Base-by-base conservation (phyloP, 2,113 vertebrate genomes). In the Ascaphus truei region DNA sequence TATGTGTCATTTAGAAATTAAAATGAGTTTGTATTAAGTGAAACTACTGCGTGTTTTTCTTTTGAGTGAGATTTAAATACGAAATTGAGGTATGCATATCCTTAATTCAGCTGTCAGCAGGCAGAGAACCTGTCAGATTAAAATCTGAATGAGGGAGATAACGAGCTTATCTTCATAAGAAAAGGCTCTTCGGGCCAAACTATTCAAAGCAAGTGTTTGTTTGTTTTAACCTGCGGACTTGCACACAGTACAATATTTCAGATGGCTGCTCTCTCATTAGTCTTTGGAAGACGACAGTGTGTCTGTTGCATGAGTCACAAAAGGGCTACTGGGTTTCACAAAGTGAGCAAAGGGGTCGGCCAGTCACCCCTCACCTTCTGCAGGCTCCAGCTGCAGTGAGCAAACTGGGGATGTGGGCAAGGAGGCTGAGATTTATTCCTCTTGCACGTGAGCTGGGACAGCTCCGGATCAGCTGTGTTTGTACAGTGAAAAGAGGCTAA, bases 141-240 rank as follows among this genome's bases (percentile, higher is more conserved):
- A 83, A 75, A 87, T 88, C 86, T 88, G 85, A 84, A 81, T 85
- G 83, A 83, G 83, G 80, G 81, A 85, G 86, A 86, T 87, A 84
- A 87, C 76, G 84, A 80, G 80, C 86, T 72, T 81, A 90, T 92
- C 85, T 90, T 83, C 89, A 91, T 90, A 86, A 90, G 85, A 92
- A 90, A 90, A 83, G 83, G 77, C 68, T 76, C 75, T 85, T 79
- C 77, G 20, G n/a, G 77, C 77, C 81, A 81, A 83, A 83, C 79
- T 75, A 77, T 83, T 80, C 73, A 76, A 79, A 45, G 76, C 77
- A 74, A 36, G 76, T 82, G 84, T 86, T 85, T 83, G 83, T 87
- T 87, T 87, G 85, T 87, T 87, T 87, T 85, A 85, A 86, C 84
- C 85, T 76, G 57, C 39, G 63, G 81, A 81, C 79, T 83, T 60